Evolutionary conservation across 2,797 vertebrate species (phyloP).

Genomic region (Sylvia borin): DNA sequence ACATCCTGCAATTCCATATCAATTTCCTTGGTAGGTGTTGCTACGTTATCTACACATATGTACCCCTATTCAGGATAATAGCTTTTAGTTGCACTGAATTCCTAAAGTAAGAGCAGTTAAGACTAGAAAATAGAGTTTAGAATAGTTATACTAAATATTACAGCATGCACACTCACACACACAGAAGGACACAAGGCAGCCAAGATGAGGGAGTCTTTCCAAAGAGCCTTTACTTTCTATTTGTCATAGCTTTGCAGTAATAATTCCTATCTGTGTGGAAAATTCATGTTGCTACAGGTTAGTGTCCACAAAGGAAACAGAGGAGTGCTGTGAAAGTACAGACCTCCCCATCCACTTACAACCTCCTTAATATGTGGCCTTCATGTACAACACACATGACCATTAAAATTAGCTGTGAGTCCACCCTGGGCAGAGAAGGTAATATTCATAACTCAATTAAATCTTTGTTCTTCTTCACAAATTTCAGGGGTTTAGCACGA

Average conservation of each 20-base stretch:
- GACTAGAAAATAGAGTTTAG: background rate
- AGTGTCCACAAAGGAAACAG: background rate
- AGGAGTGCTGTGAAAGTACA: background rate
- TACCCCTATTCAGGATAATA: background rate
- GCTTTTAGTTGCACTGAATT: background rate
- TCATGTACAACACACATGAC: background rate
- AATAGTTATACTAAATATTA: background rate
- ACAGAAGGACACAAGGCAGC: background rate
- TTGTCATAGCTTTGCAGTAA: background rate
- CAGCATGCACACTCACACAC: accelerated
- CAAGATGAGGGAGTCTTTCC: accelerated
- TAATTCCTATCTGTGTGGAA: background rate
- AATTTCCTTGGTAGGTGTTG: background rate
- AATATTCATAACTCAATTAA: background rate
- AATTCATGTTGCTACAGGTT: background rate
- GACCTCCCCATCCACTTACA: background rate
- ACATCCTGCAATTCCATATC: background rate
- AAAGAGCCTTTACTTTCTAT: background rate
- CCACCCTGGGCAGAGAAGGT: background rate
- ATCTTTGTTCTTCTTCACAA: background rate
- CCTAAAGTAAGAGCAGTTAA: background rate
- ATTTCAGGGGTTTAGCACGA: background rate
- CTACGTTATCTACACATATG: accelerated
- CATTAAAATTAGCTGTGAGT: background rate
- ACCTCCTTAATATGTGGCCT: background rate